Evolutionary conservation across 1,140 invertebrate species (phyloP).

Genomic region (Teleogryllus occipitalis): DNA sequence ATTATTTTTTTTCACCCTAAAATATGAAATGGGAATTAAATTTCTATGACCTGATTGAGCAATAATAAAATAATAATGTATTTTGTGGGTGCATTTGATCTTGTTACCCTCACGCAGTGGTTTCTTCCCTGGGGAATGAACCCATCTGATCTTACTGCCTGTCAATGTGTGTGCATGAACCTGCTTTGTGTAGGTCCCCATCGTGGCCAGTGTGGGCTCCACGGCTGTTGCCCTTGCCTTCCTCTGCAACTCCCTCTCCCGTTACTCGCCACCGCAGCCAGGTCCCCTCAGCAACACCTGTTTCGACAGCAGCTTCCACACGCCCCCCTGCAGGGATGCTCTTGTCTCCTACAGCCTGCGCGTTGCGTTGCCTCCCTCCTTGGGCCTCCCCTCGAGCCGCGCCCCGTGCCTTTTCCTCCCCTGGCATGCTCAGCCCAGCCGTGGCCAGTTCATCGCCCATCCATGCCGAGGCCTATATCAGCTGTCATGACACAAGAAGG

Average conservation of each 20-base stretch:
- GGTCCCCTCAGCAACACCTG: conserved; percentile 27
- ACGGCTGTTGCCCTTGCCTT: conserved; percentile 25
- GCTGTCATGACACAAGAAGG: background rate
- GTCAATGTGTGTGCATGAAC: background rate
- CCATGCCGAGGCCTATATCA: background rate
- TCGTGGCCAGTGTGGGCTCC: conserved; percentile 45
- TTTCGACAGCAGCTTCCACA: conserved; percentile 14
- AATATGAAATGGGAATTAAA: too few species aligned
- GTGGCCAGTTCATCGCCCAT: background rate
- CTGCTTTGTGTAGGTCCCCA: conserved; percentile 40
- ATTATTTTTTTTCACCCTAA: too few species aligned
- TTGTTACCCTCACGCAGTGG: background rate
- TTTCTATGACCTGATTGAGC: too few species aligned
- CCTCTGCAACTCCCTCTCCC: conserved; percentile 20
- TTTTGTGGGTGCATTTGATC: background rate
- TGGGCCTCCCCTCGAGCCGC: conserved; percentile 29
- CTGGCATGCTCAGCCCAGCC: conserved; percentile 41
- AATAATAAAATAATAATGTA: too few species aligned
- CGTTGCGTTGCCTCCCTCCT: conserved; percentile 32
- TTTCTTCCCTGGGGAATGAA: background rate
- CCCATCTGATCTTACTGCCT: background rate
- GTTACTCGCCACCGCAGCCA: conserved; percentile 15
- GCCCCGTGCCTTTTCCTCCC: conserved; percentile 43
- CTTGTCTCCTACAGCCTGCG: conserved; percentile 23
- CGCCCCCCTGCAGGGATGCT: conserved; percentile 13